Conservation (phyloP, 1,140 invertebrate species). For the Charaxes varanes region DNA sequence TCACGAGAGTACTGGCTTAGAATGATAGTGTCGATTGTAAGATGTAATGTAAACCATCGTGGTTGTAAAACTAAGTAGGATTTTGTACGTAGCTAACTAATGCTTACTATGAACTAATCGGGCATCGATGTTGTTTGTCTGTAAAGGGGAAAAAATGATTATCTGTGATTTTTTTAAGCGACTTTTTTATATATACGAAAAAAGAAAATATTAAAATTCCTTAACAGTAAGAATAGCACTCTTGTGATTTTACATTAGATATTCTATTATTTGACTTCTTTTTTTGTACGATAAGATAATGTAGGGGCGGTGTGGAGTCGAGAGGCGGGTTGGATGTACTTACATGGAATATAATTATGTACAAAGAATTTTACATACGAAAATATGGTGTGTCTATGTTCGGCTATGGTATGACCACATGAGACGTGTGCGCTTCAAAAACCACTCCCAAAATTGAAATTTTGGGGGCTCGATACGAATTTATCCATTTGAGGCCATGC, state of each 20-base stretch:
- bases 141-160: slow-evolving; percentile 74
- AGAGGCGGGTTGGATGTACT: slow-evolving; percentile 63
- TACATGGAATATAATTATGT: slow-evolving; percentile 55
- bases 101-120: slow-evolving; percentile 67
- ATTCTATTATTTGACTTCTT: slow-evolving; percentile 66
- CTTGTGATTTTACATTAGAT: slow-evolving; percentile 75
- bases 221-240: slow-evolving; percentile 75
- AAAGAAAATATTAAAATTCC: slow-evolving; percentile 63
- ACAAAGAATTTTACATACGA: slow-evolving; percentile 45
- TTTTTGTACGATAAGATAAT: slow-evolving; percentile 60
- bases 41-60: slow-evolving; percentile 67
- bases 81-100: slow-evolving; percentile 74
- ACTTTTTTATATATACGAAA: slow-evolving; percentile 73
- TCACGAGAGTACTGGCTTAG: slow-evolving; percentile 19
- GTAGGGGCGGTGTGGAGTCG: slow-evolving; percentile 43
- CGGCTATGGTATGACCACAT: slow-evolving; percentile 61
- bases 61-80: slow-evolving; percentile 75
- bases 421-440: slow-evolving; percentile 35
- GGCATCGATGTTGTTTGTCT: slow-evolving; percentile 71
- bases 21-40: slow-evolving; percentile 32
- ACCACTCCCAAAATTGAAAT: slow-evolving; percentile 31
- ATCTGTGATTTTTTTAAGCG: slow-evolving; percentile 77
- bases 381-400: slow-evolving; percentile 24
- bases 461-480: slow-evolving; percentile 48
- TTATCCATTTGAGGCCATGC: slow-evolving; percentile 41